Evolutionary conservation across 1,140 invertebrate genomes (phyloP).

Genomic region (Nymphalis io): DNA sequence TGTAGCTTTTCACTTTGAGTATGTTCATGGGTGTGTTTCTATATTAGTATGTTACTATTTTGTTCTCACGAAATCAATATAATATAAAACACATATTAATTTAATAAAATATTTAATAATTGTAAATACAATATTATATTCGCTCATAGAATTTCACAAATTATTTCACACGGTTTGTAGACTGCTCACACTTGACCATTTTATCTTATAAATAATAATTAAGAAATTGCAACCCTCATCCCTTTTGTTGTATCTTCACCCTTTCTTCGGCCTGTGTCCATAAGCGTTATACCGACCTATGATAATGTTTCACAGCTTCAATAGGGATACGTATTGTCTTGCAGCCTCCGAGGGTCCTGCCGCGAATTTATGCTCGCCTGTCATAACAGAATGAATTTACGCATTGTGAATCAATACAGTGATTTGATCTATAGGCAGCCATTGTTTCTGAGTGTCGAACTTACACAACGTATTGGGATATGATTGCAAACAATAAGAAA

Average conservation of each 20-base stretch:
- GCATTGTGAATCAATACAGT: conserved; percentile 78
- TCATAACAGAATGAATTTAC: conserved; percentile 80
- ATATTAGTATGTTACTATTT: too few relatives aligned
- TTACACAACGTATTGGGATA: conserved; percentile 69
- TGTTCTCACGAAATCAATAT: too few relatives aligned
- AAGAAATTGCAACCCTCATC: conserved; percentile 64
- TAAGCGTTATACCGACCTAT: conserved; percentile 60
- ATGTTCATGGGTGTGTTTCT: too few relatives aligned
- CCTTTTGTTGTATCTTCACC: conserved; percentile 59
- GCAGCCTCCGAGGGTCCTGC: conserved; percentile 75
- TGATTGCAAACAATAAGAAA: conserved; percentile 56
- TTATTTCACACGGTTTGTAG: conserved; percentile 68
- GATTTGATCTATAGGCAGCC: conserved; percentile 68
- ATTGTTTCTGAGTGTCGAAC: conserved; percentile 74
- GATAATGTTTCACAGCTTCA: conserved; percentile 70
- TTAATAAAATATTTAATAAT: too few relatives aligned
- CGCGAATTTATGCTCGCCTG: conserved; percentile 77
- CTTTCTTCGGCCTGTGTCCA: conserved; percentile 68
- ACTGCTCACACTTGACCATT: conserved; percentile 56
- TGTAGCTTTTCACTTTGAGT: too few relatives aligned
- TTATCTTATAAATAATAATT: conserved; percentile 60
- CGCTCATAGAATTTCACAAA: background rate
- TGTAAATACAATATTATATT: too few relatives aligned
- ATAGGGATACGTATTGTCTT: conserved; percentile 71
- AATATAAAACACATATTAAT: too few relatives aligned